Evolutionary conservation across 2,797 vertebrate genomes (phyloP), one percentile per base, ranked within the genome.

Genomic region (Gallinago solitaria): DNA sequence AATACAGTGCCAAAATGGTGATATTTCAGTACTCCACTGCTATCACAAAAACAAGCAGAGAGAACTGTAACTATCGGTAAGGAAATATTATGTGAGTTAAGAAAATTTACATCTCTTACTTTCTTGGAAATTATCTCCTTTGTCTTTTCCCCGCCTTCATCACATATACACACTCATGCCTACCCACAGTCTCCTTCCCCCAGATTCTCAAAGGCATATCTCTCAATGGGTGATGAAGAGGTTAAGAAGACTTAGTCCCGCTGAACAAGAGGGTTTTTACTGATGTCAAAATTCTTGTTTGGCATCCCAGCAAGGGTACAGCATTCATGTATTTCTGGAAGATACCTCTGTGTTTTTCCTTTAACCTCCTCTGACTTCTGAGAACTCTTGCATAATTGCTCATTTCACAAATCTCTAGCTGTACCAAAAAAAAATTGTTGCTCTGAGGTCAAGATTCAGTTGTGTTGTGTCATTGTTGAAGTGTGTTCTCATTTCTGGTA

Each of bases 401-500:
- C 16, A 73, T 93, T 96, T 87, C 93, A 90, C 23, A 93, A 57
- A 93, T 81, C 11, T 86, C 41, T 63, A 64, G 60, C 20, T 74
- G 28, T 45, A 77, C 43, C 41, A 87, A 53, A 87, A 81, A 83
- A 83, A 57, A 57, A 17, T 28, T 71, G 13, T 84, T 92, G 92
- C 67, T 68, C 57, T 64, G 33, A 63, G 68, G 73, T 95, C 73
- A 50, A 79, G 70, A 68, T 91, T 87, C 47, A 48, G 37, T 51
- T 63, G 57, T 61, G 21, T 56, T 80, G 23, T 79, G 37, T 67
- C 78, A 50, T 33, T 0, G 0, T 1, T 47, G 53, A 83, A 74
- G 45, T 13, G 10, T 64, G 28, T 48, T 82, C 57, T 95, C 69
- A 60, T 10, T 82, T 83, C 79, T 86, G 61, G 6, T 45, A 81